Conservation (phyloP, 2,888 invertebrate genomes). For the Biston stratarius region DNA sequence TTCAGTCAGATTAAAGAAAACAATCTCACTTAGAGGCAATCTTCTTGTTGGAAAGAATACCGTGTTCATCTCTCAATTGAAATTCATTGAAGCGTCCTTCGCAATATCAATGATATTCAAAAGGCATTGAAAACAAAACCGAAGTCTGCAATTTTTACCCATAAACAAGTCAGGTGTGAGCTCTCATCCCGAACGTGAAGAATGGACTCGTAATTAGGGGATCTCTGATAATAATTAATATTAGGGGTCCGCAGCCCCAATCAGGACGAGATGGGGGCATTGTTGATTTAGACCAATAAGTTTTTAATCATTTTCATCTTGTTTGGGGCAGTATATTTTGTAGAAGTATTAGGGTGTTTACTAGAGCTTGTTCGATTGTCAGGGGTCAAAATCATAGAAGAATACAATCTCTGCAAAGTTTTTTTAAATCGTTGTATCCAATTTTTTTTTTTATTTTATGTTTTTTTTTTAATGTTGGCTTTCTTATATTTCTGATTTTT, state of each 20-base stretch:
- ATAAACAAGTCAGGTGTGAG: conserved; percentile 76
- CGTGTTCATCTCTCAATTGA: conserved; percentile 65
- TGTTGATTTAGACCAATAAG: conserved; percentile 69
- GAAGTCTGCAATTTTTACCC: conserved; percentile 41
- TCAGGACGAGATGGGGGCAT: conserved; percentile 52
- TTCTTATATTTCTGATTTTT: no score
- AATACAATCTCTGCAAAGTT: background rate
- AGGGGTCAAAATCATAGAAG: no score
- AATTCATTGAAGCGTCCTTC: conserved; percentile 63
- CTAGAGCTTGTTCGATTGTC: conserved; percentile 2
- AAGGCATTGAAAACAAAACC: conserved; percentile 72
- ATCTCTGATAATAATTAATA: conserved; percentile 80
- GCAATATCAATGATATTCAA: conserved; percentile 76
- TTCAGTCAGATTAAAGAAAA: conserved; percentile 43
- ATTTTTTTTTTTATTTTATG: no score
- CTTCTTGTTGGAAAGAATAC: conserved; percentile 56
- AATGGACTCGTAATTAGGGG: conserved; percentile 78
- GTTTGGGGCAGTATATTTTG: conserved; percentile 7
- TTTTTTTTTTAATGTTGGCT: no score
- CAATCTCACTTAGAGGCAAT: conserved; percentile 55
- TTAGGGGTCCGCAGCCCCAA: conserved; percentile 78
- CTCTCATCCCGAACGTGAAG: conserved; percentile 66
- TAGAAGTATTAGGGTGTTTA: conserved; percentile 3
- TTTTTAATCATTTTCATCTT: conserved; percentile 61
- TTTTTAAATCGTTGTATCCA: background rate